Percentiles rank a stretch among this genome's conserved stretches.
Evolutionary conservation across 2,797 vertebrate genomes (phyloP).

Genomic region (Parauchenoglanis punctatus): DNA sequence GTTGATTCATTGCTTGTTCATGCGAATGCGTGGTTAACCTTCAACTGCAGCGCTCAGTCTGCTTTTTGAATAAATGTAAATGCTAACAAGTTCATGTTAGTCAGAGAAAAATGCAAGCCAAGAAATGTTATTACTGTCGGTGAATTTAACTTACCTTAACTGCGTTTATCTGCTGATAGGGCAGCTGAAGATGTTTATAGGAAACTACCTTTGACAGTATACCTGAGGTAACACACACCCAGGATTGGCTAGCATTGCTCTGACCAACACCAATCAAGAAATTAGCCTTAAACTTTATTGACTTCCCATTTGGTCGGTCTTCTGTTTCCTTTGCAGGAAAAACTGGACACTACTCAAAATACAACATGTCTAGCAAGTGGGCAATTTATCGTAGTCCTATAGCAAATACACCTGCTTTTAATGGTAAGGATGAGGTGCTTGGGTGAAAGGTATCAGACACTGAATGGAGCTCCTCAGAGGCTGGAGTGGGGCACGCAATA

Average conservation of each 20-base stretch:
- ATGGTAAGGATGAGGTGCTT: not conserved
- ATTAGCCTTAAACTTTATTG: not conserved
- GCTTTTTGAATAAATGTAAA: not conserved
- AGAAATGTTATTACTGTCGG: not conserved
- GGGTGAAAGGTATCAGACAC: conserved; percentile 16
- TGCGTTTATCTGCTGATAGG: not conserved
- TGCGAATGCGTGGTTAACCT: not conserved
- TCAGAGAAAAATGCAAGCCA: not conserved
- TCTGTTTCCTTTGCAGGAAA: not conserved
- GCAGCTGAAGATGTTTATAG: not conserved
- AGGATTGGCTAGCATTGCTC: not conserved
- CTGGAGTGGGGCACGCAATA: conserved; percentile 21
- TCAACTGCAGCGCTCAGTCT: not conserved
- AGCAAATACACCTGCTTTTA: not conserved
- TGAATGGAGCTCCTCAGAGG: conserved; percentile 14
- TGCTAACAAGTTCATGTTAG: not conserved
- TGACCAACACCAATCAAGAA: not conserved
- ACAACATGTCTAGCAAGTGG: not conserved
- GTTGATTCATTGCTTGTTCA: not conserved
- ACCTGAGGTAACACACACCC: not conserved
- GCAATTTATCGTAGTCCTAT: not conserved
- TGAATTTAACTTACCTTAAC: not conserved
- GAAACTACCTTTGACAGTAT: not conserved
- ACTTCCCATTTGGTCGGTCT: not conserved
- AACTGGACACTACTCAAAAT: not conserved